Evolutionary conservation across 2,888 invertebrate species (phyloP), one percentile per base, ranked within the genome.

Genomic region (Eubasilissa splendida): DNA sequence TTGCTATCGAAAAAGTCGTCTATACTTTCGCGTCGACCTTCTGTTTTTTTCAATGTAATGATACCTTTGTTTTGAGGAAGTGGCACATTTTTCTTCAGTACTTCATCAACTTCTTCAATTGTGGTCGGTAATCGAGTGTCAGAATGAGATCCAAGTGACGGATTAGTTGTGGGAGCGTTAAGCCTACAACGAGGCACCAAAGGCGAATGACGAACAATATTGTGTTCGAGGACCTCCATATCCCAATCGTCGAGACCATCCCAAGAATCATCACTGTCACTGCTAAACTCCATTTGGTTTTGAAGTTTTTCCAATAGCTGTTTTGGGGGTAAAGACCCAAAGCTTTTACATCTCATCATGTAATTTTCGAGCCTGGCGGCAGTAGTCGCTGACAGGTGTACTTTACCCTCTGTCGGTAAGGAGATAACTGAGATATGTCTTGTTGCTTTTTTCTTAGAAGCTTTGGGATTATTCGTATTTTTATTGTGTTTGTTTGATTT

Each of bases 171-270:
- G 8, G 76, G 81, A 11, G 66, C 80, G 10, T 60, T 53, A 10
- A 83, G 59, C 8, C 77, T 73, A 58, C 66, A 77, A n/a, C 71
- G 60, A n/a, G 83, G 83, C 58, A 77, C 73, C 14, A 80, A 31
- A 0, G 83, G 83, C n/a, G 83, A 77, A 63, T 65, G 70, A n/a
- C 56, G 87, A 2, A 88, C 87, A 82, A 88, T 87, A 53, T 88
- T 88, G 85, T 90, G 88, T 85, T 89, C 89, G 58, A 89, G 87
- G 56, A 90, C 87, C 22, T 88, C 87, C 42, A 90, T 84, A 83
- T 90, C 90, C 90, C 91, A 91, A 85, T 90, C 90, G 84, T 91
- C 90, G 76, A 89, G 85, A 65, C 88, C 88, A 56, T 88, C 89
- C 84, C 90, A 88, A 11, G 89, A 90, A 81, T 90, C 89, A 80